phyloP scores from a whole-genome alignment of 2,888 invertebrate species.

The Exephanes ischioxanthus region DNA sequence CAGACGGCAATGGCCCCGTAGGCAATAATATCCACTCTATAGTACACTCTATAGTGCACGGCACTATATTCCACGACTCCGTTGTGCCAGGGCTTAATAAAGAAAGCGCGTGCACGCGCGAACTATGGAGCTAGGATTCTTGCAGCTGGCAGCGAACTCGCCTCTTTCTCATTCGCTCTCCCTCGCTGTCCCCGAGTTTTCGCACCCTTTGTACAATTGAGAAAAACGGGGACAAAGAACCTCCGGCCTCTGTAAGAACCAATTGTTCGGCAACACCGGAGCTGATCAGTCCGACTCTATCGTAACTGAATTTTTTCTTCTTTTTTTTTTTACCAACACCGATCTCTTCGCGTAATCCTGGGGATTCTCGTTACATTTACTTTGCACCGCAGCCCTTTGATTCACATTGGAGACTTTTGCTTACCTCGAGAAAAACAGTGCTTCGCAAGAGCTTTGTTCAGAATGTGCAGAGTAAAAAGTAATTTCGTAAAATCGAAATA shows the following conservation, averaged over 20 bases:
- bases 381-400: neutral
- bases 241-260: slow-evolving; percentile 31
- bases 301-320: slow-evolving; percentile 2
- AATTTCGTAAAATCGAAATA: too few species aligned
- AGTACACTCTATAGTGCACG: neutral
- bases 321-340: neutral
- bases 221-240: slow-evolving; percentile 59
- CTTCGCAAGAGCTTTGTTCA: too few species aligned
- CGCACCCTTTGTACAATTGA: slow-evolving; percentile 56
- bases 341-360: neutral
- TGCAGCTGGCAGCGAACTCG: slow-evolving; percentile 56
- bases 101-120: slow-evolving; percentile 38
- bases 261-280: slow-evolving; percentile 52
- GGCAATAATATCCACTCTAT: slow-evolving; percentile 42
- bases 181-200: slow-evolving; percentile 51
- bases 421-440: neutral
- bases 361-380: neutral
- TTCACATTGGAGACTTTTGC: neutral
- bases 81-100: slow-evolving; percentile 26
- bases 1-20: slow-evolving; percentile 38
- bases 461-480: too few species aligned
- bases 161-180: slow-evolving; percentile 19
- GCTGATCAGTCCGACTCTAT: slow-evolving; percentile 10
- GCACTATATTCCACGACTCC: slow-evolving; percentile 3
- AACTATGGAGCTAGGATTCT: slow-evolving; percentile 15